Base-by-base conservation (phyloP, 2,888 invertebrate species). In the Epirrhoe alternata region DNA sequence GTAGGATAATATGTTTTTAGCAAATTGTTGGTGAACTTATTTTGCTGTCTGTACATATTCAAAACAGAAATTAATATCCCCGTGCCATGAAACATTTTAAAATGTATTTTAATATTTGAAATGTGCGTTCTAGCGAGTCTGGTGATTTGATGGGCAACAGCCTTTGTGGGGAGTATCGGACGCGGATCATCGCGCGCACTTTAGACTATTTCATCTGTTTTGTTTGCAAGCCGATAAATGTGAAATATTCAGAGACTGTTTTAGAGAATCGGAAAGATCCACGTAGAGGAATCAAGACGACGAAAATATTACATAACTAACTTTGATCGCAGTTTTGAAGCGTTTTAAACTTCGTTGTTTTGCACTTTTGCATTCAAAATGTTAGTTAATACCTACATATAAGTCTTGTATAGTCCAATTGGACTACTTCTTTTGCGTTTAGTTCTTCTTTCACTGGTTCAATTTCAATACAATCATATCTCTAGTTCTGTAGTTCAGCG, bases 131-230 rank as follows among this genome's bases (percentile, higher is more conserved):
- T 75, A 69, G 68, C 65, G 49, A 56, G 77, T 76, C 73, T 71
- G 72, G 75, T 87, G 88, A 89, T 90, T 90, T 89, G 89, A 89
- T 89, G 86, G 87, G 74, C 72, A 70, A 70, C 71, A 69, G 33
- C 74, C 85, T 88, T 86, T 86, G 83, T 86, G 79, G 33, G 33
- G 63, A 85, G 86, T 87, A 86, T 86, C 81, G 84, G 54, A 74
- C 71, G 81, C 83, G 85, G 85, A 85, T 86, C 86, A 87, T 86
- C 84, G 87, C 80, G 84, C 77, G 84, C 84, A 87, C 85, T 88
- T 82, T 80, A 82, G 77, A 80, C 81, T 82, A 81, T 85, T 87
- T 81, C 86, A 88, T 88, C 86, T 83, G 82, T 80, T 81, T 77
- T 78, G 69, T 75, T 70, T 74, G 75, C 74, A 72, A 58, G 57